Conservation (phyloP, 2,113 vertebrate species). For the Albula glossodonta region DNA sequence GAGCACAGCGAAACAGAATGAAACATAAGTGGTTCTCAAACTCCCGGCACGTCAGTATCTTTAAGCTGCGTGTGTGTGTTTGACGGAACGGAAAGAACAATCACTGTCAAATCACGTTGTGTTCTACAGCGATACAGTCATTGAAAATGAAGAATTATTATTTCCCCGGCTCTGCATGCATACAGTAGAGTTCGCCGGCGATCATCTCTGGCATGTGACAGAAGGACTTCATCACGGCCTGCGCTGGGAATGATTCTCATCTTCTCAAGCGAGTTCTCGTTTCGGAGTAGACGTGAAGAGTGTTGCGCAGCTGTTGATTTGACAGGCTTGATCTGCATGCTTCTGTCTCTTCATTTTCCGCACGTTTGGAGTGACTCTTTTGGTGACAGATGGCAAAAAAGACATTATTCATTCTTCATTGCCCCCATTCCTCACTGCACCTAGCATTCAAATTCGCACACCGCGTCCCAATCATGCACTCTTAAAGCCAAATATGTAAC, state of each 20-base stretch:
- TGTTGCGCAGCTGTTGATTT: background rate
- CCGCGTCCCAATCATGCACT: background rate
- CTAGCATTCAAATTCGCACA: background rate
- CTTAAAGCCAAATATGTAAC: background rate
- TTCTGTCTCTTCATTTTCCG: background rate
- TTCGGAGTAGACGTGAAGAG: background rate
- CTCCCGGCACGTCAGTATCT: background rate
- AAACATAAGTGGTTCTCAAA: background rate
- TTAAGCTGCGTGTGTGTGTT: background rate
- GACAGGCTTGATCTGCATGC: background rate
- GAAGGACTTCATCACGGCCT: background rate
- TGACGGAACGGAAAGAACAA: background rate
- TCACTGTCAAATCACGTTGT: background rate
- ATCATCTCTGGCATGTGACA: background rate
- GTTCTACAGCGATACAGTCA: background rate
- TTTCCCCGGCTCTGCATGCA: background rate
- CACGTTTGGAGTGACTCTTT: background rate
- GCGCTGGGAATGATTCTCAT: background rate
- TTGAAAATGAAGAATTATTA: background rate
- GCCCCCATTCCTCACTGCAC: background rate
- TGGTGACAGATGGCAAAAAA: background rate
- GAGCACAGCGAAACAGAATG: too few relatives aligned
- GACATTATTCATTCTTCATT: background rate
- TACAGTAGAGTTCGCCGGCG: background rate
- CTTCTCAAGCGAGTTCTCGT: background rate